Conservation (phyloP, 2,888 invertebrate species). For the Tenthredo distinguenda region DNA sequence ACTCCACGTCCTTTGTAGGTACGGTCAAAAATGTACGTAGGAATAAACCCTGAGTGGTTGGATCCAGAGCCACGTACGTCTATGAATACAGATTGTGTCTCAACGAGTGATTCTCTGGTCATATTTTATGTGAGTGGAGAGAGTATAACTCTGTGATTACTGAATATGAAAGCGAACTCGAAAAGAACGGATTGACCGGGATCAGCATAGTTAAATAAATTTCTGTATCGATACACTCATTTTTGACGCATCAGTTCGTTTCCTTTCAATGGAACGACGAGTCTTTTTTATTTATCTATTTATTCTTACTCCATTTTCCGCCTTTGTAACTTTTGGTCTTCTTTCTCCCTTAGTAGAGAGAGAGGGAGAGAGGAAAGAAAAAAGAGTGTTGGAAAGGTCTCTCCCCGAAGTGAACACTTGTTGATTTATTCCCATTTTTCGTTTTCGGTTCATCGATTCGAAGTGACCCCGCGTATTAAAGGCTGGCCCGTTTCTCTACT, state of each 20-base stretch:
- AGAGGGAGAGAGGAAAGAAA: not conserved
- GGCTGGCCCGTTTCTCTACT: not conserved
- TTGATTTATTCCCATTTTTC: conserved; percentile 38
- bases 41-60: not conserved
- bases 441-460: conserved; percentile 15
- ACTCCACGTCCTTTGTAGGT: not conserved
- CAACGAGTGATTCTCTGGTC: not conserved
- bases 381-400: not conserved
- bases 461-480: conserved; percentile 18
- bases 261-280: not conserved
- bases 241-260: not conserved
- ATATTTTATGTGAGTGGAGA: not conserved
- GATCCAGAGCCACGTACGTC: not conserved
- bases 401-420: conserved; percentile 17
- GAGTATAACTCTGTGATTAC: not conserved
- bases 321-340: not conserved
- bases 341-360: not conserved
- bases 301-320: not conserved
- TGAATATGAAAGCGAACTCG: not conserved
- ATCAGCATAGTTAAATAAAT: not conserved
- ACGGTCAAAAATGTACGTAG: not conserved
- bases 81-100: not conserved
- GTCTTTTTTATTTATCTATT: not conserved
- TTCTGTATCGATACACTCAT: not conserved
- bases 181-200: not conserved